phyloP scores from a whole-genome alignment of 2,797 vertebrate genomes.

The Numenius phaeopus region DNA sequence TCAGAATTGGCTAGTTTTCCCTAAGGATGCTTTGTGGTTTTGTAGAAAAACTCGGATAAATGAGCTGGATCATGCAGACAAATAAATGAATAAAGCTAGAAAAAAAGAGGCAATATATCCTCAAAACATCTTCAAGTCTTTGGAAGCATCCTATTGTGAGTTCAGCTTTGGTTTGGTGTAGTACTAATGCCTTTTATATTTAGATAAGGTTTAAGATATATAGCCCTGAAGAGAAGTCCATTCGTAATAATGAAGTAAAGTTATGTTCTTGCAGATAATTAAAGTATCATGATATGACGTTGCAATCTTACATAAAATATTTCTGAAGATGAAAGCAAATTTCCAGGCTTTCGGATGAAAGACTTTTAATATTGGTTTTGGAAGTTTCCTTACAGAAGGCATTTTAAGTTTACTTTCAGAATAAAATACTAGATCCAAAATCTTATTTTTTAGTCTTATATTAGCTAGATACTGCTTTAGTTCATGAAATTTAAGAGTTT shows the following conservation, averaged over 20 bases:
- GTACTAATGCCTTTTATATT: not conserved
- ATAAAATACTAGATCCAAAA: not conserved
- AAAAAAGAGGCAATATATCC: not conserved
- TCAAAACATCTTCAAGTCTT: not conserved
- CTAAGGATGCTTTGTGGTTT: not conserved
- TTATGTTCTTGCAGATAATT: not conserved
- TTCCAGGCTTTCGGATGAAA: not conserved
- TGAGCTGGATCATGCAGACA: not conserved
- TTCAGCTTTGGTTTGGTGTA: not conserved
- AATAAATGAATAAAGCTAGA: not conserved
- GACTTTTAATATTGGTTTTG: not conserved
- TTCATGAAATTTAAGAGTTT: not conserved
- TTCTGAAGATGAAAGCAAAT: not conserved
- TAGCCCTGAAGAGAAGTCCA: not conserved
- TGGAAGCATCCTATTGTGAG: not conserved
- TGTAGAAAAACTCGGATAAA: not conserved
- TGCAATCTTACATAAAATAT: not conserved
- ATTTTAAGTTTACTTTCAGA: not conserved
- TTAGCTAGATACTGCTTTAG: not conserved
- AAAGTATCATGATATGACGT: not conserved
- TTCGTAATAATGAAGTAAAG: not conserved
- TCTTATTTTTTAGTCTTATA: not conserved
- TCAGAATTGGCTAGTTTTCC: not conserved
- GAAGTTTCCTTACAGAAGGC: not conserved
- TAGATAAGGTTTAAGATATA: not conserved